Evolutionary conservation across 2,113 vertebrate species (phyloP).

Genomic region (Raphicerus campestris): DNA sequence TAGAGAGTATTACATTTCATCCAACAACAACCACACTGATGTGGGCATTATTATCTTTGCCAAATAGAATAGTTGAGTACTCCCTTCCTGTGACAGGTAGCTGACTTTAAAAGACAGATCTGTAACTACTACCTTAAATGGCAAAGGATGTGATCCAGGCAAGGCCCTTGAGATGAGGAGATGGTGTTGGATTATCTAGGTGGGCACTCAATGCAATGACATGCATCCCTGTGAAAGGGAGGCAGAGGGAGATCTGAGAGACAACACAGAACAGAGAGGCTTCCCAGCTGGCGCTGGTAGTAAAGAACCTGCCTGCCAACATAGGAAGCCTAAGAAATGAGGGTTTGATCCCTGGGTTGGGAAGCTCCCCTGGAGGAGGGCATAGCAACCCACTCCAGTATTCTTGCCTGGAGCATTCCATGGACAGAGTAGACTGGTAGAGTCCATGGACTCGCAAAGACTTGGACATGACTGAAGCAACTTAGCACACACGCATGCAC

Average conservation of each 20-base stretch:
- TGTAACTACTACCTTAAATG: not conserved
- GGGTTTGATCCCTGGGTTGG: not conserved
- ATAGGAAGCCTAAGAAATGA: rapidly evolving
- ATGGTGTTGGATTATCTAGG: not conserved
- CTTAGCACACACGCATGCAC: not conserved
- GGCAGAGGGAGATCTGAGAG: not conserved
- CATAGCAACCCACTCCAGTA: not conserved
- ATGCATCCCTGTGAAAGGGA: not conserved
- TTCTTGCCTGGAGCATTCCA: not conserved
- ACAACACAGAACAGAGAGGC: not conserved
- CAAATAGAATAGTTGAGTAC: not conserved
- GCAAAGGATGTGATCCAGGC: not conserved
- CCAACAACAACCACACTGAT: not conserved
- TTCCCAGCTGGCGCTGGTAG: not conserved
- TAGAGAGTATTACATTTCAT: not conserved
- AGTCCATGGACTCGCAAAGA: not conserved
- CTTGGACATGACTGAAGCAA: not conserved
- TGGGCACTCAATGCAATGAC: not conserved
- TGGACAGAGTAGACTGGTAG: not conserved
- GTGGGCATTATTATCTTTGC: not conserved
- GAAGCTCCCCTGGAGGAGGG: not conserved
- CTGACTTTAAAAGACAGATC: not conserved
- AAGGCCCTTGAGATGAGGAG: not conserved
- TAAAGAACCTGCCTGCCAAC: not conserved
- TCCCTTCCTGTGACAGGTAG: not conserved